These are phyloP conservation scores for Dorcus parallelipipedus DNA, from an alignment of 2,888 invertebrate genomes.

Conservation along the genomic window DNA sequence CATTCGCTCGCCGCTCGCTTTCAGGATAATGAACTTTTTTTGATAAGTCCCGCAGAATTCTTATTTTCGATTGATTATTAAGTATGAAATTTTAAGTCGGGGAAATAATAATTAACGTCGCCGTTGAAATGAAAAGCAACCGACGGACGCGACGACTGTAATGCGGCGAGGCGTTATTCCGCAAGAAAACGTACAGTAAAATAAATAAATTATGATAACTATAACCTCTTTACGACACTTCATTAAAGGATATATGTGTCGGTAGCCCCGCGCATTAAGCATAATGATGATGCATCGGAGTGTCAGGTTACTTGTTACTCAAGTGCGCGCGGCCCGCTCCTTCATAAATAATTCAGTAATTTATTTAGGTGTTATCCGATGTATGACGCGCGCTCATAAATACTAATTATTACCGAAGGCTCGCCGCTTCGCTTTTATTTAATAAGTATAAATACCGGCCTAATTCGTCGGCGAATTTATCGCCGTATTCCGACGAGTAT, in stretches of 20 bases:
- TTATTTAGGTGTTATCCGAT: constrained; percentile 22
- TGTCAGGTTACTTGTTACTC: constrained; percentile 22
- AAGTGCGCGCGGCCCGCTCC: constrained; percentile 11
- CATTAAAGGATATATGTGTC: constrained; percentile 18
- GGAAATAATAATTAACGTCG: too few relatives aligned
- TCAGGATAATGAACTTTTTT: too few relatives aligned
- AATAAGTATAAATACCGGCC: constrained; percentile 8
- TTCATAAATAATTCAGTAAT: constrained; percentile 22
- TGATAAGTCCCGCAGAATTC: too few relatives aligned
- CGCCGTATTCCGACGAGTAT: neutral
- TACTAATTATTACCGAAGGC: constrained; percentile 18
- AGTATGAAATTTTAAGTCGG: too few relatives aligned
- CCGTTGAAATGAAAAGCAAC: neutral
- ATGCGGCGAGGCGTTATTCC: neutral
- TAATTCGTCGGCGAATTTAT: constrained; percentile 11
- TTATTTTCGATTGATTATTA: too few relatives aligned
- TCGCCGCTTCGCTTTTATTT: constrained; percentile 9
- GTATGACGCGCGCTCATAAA: constrained; percentile 19
- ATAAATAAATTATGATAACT: constrained; percentile 10
- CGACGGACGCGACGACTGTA: neutral
- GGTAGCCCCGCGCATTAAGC: constrained; percentile 20
- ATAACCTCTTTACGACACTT: constrained; percentile 15
- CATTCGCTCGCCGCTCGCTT: too few relatives aligned
- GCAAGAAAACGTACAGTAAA: constrained; percentile 5
- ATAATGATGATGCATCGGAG: constrained; percentile 22